phyloP scores from a whole-genome alignment of 2,797 vertebrate species.

The Enteromius treurensis region DNA sequence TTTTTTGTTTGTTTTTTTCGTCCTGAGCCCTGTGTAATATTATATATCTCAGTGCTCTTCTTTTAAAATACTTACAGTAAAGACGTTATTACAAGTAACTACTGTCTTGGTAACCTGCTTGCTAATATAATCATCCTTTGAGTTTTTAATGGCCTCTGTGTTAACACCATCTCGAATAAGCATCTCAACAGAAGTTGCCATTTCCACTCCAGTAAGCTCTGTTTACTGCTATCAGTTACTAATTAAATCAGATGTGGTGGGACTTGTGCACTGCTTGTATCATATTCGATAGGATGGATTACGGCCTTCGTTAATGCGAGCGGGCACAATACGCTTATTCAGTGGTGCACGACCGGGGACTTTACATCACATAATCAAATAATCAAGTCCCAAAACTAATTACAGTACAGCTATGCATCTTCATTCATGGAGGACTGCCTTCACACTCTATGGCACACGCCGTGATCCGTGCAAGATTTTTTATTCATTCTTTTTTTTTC shows the following conservation, averaged over 20 bases:
- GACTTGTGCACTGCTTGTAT: conserved; percentile 18
- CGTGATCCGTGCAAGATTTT: conserved; percentile 41
- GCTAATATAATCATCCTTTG: conserved; percentile 20
- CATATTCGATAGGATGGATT: conserved; percentile 20
- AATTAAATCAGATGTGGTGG: conserved; percentile 45
- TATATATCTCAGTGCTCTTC: background rate
- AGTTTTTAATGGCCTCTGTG: conserved; percentile 40
- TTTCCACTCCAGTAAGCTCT: conserved; percentile 40
- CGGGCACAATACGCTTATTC: conserved; percentile 37
- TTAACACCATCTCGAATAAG: conserved; percentile 43
- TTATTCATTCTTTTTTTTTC: background rate
- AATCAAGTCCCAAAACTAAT: conserved; percentile 50
- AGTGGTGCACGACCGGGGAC: conserved; percentile 33
- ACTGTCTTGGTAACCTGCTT: conserved; percentile 13
- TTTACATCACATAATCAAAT: conserved; percentile 49
- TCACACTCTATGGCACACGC: conserved; percentile 33
- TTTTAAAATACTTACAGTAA: conserved; percentile 9
- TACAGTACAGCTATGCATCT: conserved; percentile 44
- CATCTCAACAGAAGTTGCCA: conserved; percentile 42
- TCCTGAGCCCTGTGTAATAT: background rate
- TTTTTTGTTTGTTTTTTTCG: too few relatives aligned
- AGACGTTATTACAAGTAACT: background rate
- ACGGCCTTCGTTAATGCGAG: conserved; percentile 28
- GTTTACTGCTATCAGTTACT: conserved; percentile 50
- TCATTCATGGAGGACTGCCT: conserved; percentile 42